Evolutionary conservation across 2,888 invertebrate genomes (phyloP).

Genomic region (Andrena minutula): DNA sequence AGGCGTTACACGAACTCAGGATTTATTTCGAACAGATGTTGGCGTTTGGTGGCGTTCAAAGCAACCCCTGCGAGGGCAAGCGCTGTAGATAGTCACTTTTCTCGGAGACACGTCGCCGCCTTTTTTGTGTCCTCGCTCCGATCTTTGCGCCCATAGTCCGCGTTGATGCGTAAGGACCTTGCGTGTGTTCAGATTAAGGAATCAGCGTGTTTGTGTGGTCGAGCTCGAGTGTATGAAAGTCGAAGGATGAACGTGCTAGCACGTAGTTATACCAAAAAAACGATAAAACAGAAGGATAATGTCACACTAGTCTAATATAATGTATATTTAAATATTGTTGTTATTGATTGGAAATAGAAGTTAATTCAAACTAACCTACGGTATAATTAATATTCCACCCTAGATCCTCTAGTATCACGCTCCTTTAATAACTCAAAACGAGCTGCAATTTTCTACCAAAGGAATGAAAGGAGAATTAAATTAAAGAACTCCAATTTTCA

Average conservation of each 20-base stretch:
- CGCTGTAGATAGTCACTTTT: constrained; percentile 1
- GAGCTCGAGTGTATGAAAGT: constrained; percentile 11
- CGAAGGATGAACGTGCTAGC: constrained; percentile 39
- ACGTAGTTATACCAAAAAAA: constrained; percentile 70
- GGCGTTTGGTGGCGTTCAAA: background rate
- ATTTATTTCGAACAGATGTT: background rate
- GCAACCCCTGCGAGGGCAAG: background rate
- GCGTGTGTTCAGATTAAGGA: constrained; percentile 15
- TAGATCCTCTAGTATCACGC: background rate
- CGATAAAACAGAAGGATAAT: constrained; percentile 50
- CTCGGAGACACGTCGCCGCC: background rate
- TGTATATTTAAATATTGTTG: constrained; percentile 78
- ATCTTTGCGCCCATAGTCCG: background rate
- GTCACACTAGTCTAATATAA: constrained; percentile 79
- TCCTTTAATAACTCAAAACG: background rate
- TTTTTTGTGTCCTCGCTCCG: background rate
- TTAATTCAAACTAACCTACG: constrained; percentile 38
- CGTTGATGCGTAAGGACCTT: background rate
- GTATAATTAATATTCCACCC: background rate
- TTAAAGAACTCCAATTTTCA: too few species aligned
- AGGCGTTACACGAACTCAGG: background rate
- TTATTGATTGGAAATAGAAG: constrained; percentile 73
- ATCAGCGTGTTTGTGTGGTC: constrained; percentile 10
- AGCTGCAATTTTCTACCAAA: too few species aligned
- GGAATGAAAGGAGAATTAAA: too few species aligned